phyloP scores from a whole-genome alignment of 2,888 invertebrate species.

The Daptonema setosum region DNA sequence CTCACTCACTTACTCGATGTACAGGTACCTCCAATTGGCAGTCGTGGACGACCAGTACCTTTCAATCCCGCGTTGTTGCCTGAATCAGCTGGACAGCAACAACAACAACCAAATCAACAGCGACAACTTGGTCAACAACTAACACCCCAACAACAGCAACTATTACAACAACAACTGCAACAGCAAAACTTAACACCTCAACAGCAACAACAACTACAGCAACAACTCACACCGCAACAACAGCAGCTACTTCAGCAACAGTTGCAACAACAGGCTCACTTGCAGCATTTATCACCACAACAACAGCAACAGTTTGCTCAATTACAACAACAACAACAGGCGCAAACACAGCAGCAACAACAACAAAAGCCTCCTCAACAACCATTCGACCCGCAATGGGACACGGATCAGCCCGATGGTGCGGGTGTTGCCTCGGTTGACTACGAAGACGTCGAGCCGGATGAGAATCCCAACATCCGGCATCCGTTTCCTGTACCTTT shows the following conservation, averaged over 20 bases:
- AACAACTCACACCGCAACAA: no score
- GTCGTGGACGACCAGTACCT: no score
- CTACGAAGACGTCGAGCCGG: not conserved
- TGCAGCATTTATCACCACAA: no score
- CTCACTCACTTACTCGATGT: no score
- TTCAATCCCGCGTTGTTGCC: no score
- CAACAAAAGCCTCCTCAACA: not conserved
- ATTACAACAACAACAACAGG: not conserved
- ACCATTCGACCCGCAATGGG: not conserved
- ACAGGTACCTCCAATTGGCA: no score
- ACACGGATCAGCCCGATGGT: no score
- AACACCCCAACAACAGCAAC: not conserved
- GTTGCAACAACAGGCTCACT: no score
- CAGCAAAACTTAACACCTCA: not conserved
- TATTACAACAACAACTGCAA: not conserved
- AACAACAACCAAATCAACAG: not conserved
- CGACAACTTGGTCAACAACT: not conserved
- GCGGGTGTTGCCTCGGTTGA: no score
- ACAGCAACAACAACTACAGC: not conserved
- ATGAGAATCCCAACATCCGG: not conserved
- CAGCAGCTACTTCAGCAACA: no score
- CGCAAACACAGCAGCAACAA: not conserved
- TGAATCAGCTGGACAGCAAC: no score
- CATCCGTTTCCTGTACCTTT: conserved; percentile 25
- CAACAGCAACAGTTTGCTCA: no score